Percentiles rank a stretch among this genome's conserved stretches.
Conservation (phyloP, 2,797 vertebrate species). For the Fundulus diaphanus region DNA sequence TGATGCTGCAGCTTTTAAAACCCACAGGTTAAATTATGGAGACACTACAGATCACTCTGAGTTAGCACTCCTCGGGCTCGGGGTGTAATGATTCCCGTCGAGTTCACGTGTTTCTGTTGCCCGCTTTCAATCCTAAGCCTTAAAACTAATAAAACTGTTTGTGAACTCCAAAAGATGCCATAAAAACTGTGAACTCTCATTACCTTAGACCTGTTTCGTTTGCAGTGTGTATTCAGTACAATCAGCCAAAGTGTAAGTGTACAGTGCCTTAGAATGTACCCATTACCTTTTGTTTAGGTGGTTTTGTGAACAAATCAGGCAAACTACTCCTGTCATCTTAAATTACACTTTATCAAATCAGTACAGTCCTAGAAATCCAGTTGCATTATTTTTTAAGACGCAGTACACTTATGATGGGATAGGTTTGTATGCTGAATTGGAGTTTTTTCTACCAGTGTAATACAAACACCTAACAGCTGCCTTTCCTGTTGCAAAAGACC, state of each 20-base stretch:
- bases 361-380: slow-evolving; percentile 57
- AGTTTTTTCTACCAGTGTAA: slow-evolving; percentile 44
- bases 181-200: slow-evolving; percentile 93
- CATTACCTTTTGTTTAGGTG: slow-evolving; percentile 42
- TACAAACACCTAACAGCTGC: slow-evolving; percentile 69
- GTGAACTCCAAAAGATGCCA: slow-evolving; percentile 90
- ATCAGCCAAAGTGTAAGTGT: slow-evolving; percentile 97
- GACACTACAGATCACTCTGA: slow-evolving; percentile 53
- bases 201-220: slow-evolving; percentile 86
- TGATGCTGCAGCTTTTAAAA: slow-evolving; percentile 52
- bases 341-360: slow-evolving; percentile 51
- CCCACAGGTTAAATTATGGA: slow-evolving; percentile 37
- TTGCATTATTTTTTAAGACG: slow-evolving; percentile 25
- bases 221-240: slow-evolving; percentile 88
- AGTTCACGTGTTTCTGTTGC: slow-evolving; percentile 69
- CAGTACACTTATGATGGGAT: slow-evolving; percentile 29
- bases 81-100: slow-evolving; percentile 38
- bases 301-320: slow-evolving; percentile 42
- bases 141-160: slow-evolving; percentile 84
- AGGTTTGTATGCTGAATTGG: slow-evolving; percentile 22
- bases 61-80: slow-evolving; percentile 40
- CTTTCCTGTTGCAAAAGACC: slow-evolving; percentile 80
- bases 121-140: slow-evolving; percentile 86
- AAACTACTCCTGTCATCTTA: slow-evolving; percentile 51
- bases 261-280: slow-evolving; percentile 95